Evolutionary conservation across 2,888 invertebrate species (phyloP).

Genomic region (Electrophaes corylata): DNA sequence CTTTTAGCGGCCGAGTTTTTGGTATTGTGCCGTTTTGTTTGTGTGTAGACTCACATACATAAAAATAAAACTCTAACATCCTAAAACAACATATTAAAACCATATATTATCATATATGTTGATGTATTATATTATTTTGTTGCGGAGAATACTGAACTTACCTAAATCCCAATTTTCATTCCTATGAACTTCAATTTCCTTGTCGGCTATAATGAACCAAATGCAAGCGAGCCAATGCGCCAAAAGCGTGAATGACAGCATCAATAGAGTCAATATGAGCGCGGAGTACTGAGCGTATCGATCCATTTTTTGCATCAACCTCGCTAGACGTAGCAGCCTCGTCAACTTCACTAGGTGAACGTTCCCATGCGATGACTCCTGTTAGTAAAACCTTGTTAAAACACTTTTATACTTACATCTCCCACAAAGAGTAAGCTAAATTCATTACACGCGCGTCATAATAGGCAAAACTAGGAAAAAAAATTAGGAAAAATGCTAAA

Average conservation of each 20-base stretch:
- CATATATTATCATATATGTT: no score
- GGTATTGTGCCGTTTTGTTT: background rate
- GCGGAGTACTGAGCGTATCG: constrained; percentile 98
- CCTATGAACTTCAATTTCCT: constrained; percentile 91
- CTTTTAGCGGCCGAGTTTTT: background rate
- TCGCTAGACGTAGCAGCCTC: constrained; percentile 93
- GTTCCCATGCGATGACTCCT: constrained; percentile 89
- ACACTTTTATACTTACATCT: background rate
- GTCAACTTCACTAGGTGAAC: constrained; percentile 97
- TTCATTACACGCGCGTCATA: background rate
- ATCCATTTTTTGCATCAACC: constrained; percentile 97
- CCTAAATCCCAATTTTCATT: constrained; percentile 92
- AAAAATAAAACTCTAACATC: no score
- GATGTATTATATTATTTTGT: no score
- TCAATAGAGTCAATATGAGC: constrained; percentile 95
- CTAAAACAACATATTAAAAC: no score
- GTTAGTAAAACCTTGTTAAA: constrained; percentile 30
- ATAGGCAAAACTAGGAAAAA: constrained; percentile 17
- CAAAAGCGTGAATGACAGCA: constrained; percentile 96
- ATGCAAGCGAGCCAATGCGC: constrained; percentile 99
- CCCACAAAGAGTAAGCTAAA: constrained; percentile 2
- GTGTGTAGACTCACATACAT: no score
- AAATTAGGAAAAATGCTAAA: constrained; percentile 21
- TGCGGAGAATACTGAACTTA: constrained; percentile 67
- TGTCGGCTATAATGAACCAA: constrained; percentile 98